phyloP scores from a whole-genome alignment of 2,888 invertebrate species.

The Epinotia ramella region DNA sequence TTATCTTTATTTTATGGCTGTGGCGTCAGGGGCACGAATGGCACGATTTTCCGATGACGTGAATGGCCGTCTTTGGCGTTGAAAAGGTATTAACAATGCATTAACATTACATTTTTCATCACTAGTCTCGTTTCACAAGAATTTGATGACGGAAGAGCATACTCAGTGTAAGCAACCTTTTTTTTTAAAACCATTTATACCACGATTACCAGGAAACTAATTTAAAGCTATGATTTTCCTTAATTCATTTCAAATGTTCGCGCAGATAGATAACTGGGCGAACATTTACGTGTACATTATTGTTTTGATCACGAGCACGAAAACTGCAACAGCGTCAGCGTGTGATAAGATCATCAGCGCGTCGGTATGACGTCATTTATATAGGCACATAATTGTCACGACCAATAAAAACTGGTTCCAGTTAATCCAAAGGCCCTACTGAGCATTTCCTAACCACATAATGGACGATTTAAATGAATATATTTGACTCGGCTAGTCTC shows the following conservation, averaged over 20 bases:
- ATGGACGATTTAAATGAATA: constrained; percentile 15
- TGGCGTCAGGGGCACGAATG: too few species aligned
- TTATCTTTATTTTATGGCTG: too few species aligned
- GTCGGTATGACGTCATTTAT: constrained; percentile 14
- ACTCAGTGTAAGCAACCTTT: not conserved
- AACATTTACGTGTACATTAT: not conserved
- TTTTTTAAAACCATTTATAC: not conserved
- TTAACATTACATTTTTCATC: not conserved
- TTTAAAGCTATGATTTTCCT: not conserved
- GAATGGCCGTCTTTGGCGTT: too few species aligned
- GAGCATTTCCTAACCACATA: constrained; percentile 26
- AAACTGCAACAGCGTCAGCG: constrained; percentile 8
- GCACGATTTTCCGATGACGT: too few species aligned
- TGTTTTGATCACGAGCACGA: constrained; percentile 3
- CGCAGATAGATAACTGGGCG: too few species aligned
- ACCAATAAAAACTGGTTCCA: constrained; percentile 19
- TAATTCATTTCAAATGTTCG: not conserved
- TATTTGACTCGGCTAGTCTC: constrained; percentile 15
- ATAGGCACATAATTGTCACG: constrained; percentile 9
- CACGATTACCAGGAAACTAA: not conserved
- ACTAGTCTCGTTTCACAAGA: not conserved
- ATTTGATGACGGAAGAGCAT: not conserved
- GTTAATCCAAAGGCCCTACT: constrained; percentile 17
- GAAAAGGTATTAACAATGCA: not conserved
- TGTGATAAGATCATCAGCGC: constrained; percentile 23